phyloP scores from a whole-genome alignment of 2,888 invertebrate species.

The Elysia crispata region DNA sequence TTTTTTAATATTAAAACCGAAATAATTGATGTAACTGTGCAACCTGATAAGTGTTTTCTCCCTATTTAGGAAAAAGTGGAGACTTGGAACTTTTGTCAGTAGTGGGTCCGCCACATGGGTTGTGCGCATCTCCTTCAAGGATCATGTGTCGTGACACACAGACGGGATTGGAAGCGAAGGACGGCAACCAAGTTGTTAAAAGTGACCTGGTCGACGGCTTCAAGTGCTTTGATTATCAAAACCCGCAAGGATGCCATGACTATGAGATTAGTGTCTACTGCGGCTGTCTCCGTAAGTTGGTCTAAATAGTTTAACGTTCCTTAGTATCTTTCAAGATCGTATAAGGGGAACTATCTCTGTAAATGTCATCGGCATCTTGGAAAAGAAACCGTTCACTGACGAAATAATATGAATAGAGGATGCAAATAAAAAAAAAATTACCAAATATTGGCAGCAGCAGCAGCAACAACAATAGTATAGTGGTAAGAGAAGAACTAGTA shows the following conservation, averaged over 20 bases:
- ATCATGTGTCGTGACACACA: constrained; percentile 53
- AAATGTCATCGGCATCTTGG: too few relatives aligned
- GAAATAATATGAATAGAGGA: neutral
- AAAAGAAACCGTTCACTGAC: neutral
- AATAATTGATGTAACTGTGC: too few relatives aligned
- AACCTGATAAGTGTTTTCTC: too few relatives aligned
- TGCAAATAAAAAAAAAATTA: too few relatives aligned
- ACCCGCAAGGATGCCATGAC: constrained; percentile 66
- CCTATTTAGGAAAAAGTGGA: constrained; percentile 52
- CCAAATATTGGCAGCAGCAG: too few relatives aligned
- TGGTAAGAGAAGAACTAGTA: too few relatives aligned
- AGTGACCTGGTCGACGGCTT: constrained; percentile 84
- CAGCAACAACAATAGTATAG: too few relatives aligned
- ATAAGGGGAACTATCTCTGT: too few relatives aligned
- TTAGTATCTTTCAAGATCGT: too few relatives aligned
- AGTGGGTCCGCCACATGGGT: constrained; percentile 40
- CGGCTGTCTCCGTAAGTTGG: constrained; percentile 78
- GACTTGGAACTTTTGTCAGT: constrained; percentile 60
- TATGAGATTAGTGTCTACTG: constrained; percentile 75
- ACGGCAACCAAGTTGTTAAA: constrained; percentile 56
- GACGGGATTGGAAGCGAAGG: constrained; percentile 35
- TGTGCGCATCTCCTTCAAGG: constrained; percentile 55
- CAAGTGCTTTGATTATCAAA: constrained; percentile 80
- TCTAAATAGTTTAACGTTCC: neutral
- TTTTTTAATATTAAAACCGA: too few relatives aligned